Conservation (phyloP, 2,888 invertebrate species). For the Apodemia duryi region DNA sequence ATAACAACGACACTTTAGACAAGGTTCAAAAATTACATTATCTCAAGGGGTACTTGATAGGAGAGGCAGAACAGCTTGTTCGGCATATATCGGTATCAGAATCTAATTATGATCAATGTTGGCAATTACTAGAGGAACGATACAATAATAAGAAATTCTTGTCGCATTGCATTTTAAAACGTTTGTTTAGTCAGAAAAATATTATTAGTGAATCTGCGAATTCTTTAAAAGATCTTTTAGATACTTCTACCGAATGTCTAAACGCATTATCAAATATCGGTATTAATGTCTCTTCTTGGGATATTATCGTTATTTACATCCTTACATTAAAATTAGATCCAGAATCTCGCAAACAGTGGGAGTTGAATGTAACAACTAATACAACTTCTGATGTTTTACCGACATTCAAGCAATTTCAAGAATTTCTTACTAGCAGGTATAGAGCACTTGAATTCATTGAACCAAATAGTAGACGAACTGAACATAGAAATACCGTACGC, state of each 20-base stretch:
- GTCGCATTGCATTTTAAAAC: not conserved
- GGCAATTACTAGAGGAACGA: constrained; percentile 15
- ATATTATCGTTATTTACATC: not conserved
- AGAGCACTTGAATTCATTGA: constrained; percentile 22
- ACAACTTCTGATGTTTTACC: constrained; percentile 16
- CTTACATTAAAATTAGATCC: not conserved
- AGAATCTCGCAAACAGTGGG: not conserved
- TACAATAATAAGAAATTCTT: constrained; percentile 23
- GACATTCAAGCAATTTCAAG: constrained; percentile 17
- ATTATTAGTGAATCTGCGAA: not conserved
- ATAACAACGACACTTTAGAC: constrained; percentile 12
- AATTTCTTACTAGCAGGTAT: constrained; percentile 19
- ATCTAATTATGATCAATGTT: not conserved
- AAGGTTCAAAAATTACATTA: not conserved
- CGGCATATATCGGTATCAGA: not conserved
- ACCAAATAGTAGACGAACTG: not conserved
- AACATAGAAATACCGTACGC: not conserved
- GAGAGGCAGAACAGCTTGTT: constrained; percentile 1
- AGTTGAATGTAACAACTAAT: constrained; percentile 6
- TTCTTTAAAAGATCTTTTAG: not conserved
- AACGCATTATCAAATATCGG: not conserved
- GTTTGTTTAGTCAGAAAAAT: not conserved
- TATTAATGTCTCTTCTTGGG: not conserved
- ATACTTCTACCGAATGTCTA: not conserved
- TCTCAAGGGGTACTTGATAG: not conserved